Conservation (phyloP, 2,113 vertebrate genomes). For the Trematomus loennbergii region DNA sequence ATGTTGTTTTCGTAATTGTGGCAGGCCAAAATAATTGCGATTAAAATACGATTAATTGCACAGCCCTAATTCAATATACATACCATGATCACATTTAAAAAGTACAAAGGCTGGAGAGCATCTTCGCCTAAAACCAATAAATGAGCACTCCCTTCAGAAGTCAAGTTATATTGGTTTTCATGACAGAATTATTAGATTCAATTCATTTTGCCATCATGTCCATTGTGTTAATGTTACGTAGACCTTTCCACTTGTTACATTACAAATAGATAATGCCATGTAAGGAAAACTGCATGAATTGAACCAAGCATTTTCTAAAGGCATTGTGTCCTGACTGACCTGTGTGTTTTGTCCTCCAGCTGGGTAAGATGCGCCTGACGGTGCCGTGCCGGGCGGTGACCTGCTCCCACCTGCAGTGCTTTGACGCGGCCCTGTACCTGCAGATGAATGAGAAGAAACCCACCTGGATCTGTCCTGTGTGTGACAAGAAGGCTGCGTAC, state of each 20-base stretch:
- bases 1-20: no score
- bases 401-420: constrained; percentile 99
- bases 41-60: no score
- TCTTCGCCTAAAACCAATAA: neutral
- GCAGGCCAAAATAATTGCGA: no score
- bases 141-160: neutral
- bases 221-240: neutral
- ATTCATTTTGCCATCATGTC: no score
- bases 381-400: constrained; percentile 96
- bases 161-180: neutral
- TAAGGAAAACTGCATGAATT: no score
- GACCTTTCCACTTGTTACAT: neutral
- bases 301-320: constrained; percentile 16
- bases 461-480: constrained; percentile 99
- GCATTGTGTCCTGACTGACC: constrained; percentile 30
- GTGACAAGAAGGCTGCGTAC: constrained; percentile 98
- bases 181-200: neutral
- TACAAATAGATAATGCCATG: neutral
- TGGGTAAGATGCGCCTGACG: constrained; percentile 97
- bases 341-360: constrained; percentile 79
- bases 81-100: neutral
- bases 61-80: neutral
- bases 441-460: constrained; percentile 99
- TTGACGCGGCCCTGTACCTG: constrained; percentile 97
- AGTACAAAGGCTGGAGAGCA: neutral